phyloP scores from a whole-genome alignment of 2,888 invertebrate genomes.

The Hoplodrina blanda region DNA sequence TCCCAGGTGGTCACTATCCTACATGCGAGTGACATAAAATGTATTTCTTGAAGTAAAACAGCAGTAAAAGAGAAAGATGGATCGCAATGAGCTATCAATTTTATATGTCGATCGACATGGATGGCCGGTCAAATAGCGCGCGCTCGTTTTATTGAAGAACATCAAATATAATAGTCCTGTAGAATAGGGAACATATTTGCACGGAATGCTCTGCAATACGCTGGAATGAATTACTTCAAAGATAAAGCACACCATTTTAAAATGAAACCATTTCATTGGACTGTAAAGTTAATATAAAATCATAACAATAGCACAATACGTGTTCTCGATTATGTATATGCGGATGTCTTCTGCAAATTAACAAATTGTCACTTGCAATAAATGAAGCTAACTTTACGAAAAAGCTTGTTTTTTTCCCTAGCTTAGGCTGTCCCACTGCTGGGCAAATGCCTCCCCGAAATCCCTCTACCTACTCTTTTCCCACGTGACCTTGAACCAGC shows the following conservation, averaged over 20 bases:
- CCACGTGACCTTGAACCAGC: no score
- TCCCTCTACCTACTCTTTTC: no score
- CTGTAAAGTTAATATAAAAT: no score
- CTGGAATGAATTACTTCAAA: conserved; percentile 23
- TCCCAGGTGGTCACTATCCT: conserved; percentile 34
- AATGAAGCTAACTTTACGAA: no score
- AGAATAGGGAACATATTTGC: conserved; percentile 15
- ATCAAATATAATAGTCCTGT: conserved; percentile 37
- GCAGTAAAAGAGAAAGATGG: conserved; percentile 39
- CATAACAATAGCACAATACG: no score
- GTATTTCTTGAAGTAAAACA: conserved; percentile 42
- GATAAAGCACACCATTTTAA: not conserved
- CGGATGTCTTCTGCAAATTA: no score
- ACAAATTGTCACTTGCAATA: no score
- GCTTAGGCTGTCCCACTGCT: no score
- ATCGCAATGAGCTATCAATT: conserved; percentile 52
- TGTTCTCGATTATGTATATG: no score
- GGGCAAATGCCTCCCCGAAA: no score
- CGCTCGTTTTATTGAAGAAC: conserved; percentile 44
- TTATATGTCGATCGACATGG: conserved; percentile 44
- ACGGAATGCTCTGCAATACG: conserved; percentile 2
- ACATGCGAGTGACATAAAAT: conserved; percentile 27
- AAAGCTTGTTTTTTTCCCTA: no score
- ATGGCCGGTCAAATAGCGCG: conserved; percentile 40
- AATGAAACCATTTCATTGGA: no score